A percentile compares a stretch with the other conserved stretches of the same genome.
These are phyloP conservation scores for Gallinago nigripennis DNA, from an alignment of 2,797 vertebrate genomes.

Conservation along the genomic window DNA sequence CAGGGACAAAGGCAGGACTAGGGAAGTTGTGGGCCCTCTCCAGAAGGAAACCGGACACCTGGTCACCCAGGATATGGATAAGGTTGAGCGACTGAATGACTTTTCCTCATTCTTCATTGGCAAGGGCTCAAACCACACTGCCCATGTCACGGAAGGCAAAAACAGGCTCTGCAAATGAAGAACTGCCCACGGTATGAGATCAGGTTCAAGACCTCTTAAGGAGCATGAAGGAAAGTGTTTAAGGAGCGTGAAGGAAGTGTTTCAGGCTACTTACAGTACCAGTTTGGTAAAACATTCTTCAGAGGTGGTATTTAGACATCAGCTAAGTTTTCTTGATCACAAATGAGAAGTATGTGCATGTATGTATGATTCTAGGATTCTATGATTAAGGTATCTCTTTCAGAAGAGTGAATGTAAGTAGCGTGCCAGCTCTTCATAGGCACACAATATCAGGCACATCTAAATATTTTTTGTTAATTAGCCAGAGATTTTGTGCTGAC, in stretches of 20 bases:
- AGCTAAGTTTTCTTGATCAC: background rate
- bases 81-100: too few species aligned
- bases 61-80: too few species aligned
- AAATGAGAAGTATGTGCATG: background rate
- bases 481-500: background rate
- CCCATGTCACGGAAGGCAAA: too few species aligned
- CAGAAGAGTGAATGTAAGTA: background rate
- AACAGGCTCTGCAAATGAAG: too few species aligned
- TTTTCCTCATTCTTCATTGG: too few species aligned
- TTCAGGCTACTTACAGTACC: background rate
- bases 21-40: too few species aligned
- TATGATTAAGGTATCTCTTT: background rate
- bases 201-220: too few species aligned
- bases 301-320: background rate
- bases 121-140: too few species aligned
- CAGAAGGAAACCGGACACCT: too few species aligned
- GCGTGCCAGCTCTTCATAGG: background rate
- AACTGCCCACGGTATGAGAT: too few species aligned
- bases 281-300: background rate
- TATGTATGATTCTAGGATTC: background rate
- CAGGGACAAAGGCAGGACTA: too few species aligned
- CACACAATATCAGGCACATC: background rate
- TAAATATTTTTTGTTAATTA: background rate
- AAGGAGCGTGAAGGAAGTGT: background rate
- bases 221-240: too few species aligned